These are phyloP conservation scores for Aurelia sp. DNA, from an alignment of 30 jellyfish, hydroid and myxozoan genomes.

Conservation along the genomic window DNA sequence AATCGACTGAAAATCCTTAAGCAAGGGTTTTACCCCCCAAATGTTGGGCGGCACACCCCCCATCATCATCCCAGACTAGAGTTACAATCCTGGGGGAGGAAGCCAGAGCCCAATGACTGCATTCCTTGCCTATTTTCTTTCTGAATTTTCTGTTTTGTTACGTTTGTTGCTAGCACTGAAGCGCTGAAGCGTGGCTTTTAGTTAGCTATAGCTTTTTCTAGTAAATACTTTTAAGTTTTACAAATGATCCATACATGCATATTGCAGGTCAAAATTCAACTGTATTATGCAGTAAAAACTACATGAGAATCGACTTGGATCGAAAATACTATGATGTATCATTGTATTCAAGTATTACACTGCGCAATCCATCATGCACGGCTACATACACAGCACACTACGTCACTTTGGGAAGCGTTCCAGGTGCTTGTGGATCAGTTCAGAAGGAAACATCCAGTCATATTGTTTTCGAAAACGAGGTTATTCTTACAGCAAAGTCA, in stretches of 20 bases:
- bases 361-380: slow-evolving; percentile 34
- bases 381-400: slow-evolving; percentile 8
- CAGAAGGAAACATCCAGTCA: slow-evolving; percentile 6
- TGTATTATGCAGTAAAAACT: background rate
- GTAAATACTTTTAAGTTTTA: too few relatives aligned
- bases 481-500: slow-evolving; percentile 4
- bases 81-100: too few relatives aligned
- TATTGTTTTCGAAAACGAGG: slow-evolving; percentile 42
- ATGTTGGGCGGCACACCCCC: too few relatives aligned
- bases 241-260: background rate
- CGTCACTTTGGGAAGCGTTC: slow-evolving; percentile 38
- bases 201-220: too few relatives aligned
- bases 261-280: background rate
- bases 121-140: too few relatives aligned
- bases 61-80: too few relatives aligned
- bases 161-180: too few relatives aligned
- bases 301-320: background rate
- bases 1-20: too few relatives aligned
- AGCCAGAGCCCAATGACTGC: too few relatives aligned
- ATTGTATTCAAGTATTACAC: slow-evolving; percentile 20
- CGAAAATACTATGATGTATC: slow-evolving; percentile 3
- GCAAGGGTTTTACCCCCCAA: too few relatives aligned
- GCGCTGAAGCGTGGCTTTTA: too few relatives aligned
- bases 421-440: slow-evolving; percentile 38
- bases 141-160: too few relatives aligned